Evolutionary conservation across 2,113 vertebrate genomes (phyloP).

Genomic region (Glaucomys volans): DNA sequence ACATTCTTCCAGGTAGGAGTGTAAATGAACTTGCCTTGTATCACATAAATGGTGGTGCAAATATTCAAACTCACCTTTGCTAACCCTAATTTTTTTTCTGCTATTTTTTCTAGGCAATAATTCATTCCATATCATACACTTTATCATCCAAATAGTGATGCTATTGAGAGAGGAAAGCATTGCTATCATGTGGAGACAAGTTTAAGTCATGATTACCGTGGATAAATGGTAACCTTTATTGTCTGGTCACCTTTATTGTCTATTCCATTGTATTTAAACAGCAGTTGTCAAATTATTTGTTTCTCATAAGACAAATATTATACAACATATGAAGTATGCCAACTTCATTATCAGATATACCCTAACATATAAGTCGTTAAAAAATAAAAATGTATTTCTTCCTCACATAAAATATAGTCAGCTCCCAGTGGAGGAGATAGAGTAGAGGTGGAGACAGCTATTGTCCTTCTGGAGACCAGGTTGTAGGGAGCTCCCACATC

Average conservation of each 20-base stretch:
- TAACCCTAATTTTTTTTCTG: neutral
- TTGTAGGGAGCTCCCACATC: neutral
- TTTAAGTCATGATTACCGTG: neutral
- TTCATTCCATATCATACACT: neutral
- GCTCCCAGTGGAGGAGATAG: neutral
- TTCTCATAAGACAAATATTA: neutral
- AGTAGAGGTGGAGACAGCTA: neutral
- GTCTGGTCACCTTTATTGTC: neutral
- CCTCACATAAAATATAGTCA: neutral
- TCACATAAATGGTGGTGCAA: neutral
- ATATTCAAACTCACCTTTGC: neutral
- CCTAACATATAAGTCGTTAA: neutral
- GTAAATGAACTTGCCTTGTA: too few species aligned
- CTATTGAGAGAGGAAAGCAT: neutral
- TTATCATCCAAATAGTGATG: neutral
- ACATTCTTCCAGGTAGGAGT: neutral
- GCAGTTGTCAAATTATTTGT: too few species aligned
- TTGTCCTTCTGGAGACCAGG: neutral
- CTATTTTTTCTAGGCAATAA: neutral
- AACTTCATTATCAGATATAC: neutral
- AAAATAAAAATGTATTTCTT: neutral
- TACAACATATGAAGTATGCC: neutral
- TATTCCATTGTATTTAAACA: neutral
- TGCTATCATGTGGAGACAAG: neutral
- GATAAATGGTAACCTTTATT: neutral